These are phyloP conservation scores for Asbolus verrucosus DNA, from an alignment of 1,140 invertebrate species.

Conservation along the genomic window DNA sequence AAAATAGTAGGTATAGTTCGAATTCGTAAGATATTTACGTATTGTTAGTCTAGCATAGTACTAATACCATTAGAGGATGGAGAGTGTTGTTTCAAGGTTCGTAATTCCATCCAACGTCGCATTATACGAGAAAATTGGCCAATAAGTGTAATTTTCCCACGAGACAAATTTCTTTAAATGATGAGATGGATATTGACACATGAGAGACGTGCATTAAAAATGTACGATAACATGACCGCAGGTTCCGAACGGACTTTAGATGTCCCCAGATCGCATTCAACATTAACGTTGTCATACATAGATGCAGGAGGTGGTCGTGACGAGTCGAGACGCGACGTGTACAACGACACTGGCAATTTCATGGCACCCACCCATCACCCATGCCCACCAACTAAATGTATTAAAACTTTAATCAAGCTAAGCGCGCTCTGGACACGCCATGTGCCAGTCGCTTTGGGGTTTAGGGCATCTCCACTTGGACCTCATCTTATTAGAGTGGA, in stretches of 20 bases:
- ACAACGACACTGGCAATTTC: conserved; percentile 31
- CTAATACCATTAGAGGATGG: too few relatives aligned
- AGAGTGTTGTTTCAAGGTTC: conserved; percentile 1
- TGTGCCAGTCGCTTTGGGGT: conserved; percentile 32
- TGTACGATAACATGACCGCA: conserved; percentile 47
- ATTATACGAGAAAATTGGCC: conserved; percentile 28
- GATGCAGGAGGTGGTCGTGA: conserved; percentile 33
- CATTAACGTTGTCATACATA: conserved; percentile 47
- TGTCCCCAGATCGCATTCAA: conserved; percentile 42
- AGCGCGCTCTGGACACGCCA: conserved; percentile 44
- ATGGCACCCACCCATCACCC: conserved; percentile 45
- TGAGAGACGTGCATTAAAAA: conserved; percentile 45
- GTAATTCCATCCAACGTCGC: conserved; percentile 31
- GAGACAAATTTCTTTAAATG: conserved; percentile 45
- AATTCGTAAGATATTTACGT: too few relatives aligned
- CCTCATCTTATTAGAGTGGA: conserved; percentile 39
- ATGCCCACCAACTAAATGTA: conserved; percentile 45
- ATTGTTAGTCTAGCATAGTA: too few relatives aligned
- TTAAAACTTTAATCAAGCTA: conserved; percentile 51
- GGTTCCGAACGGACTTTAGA: conserved; percentile 38
- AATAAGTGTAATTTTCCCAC: conserved; percentile 25
- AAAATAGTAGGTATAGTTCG: too few relatives aligned
- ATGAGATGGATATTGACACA: conserved; percentile 48
- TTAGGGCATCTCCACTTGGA: conserved; percentile 23
- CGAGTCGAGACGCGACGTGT: conserved; percentile 34